Evolutionary conservation across 2,113 vertebrate genomes (phyloP).

Genomic region (Tapirus terrestris): DNA sequence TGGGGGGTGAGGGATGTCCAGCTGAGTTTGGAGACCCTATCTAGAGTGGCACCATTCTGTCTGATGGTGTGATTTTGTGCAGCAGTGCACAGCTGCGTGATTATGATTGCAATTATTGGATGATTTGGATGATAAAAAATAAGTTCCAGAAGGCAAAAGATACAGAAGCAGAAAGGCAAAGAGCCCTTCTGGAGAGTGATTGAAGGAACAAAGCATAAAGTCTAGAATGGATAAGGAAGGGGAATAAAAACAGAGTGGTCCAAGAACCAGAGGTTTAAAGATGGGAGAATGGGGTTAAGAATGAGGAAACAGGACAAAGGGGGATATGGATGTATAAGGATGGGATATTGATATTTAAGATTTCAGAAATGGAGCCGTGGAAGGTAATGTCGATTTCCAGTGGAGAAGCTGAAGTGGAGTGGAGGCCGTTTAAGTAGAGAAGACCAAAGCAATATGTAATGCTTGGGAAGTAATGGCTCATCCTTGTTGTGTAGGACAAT

Average conservation of each 20-base stretch:
- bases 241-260: background rate
- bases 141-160: background rate
- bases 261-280: background rate
- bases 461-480: rapidly evolving
- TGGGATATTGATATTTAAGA: background rate
- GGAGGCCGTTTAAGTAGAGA: background rate
- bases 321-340: too few species aligned
- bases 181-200: background rate
- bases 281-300: background rate
- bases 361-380: background rate
- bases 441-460: background rate
- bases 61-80: background rate
- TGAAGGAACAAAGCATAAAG: background rate
- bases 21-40: background rate
- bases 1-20: too few species aligned
- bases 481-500: background rate
- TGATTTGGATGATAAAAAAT: background rate
- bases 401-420: background rate
- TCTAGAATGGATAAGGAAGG: background rate
- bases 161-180: background rate
- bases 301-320: background rate
- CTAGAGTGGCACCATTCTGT: background rate
- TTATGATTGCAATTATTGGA: background rate
- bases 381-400: background rate
- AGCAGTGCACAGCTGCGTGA: background rate